Base-by-base conservation (phyloP, 2,888 invertebrate genomes). In the Vandiemenella viatica region DNA sequence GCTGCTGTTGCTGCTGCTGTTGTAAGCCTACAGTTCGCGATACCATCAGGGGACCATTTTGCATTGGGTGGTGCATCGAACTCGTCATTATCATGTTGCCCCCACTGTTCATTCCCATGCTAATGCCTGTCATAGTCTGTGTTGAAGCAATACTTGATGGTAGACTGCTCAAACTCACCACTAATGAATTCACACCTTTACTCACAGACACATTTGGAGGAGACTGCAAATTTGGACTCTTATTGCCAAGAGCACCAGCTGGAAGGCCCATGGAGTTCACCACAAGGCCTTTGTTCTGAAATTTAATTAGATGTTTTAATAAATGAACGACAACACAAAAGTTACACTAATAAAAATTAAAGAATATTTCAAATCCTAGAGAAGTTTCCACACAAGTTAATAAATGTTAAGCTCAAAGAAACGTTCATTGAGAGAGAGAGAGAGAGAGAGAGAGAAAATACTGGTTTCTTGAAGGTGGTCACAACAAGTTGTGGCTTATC, bases 171-270 rank as follows among this genome's bases (percentile, higher is more conserved):
- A 65, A 73, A 52, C 72, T 48, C 26, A 50, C 52, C 8, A 50
- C 52, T 32, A 50, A 23, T 26, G 48, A 26, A 20, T 43, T 46
- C n/a, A 52, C 57, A 32, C 56, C 54, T 55, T 64, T 65, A 57
- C 81, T 79, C 54, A 83, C 82, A 57, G 83, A 80, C 58, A 85
- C 82, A 62, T 87, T 86, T 43, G 86, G 86, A 50, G 87, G 86
- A 48, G 87, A 87, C 66, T 88, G 88, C 64, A 88, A 70, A 64
- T 80, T 86, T 55, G 86, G 85, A 66, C 84, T 85, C 66, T 86
- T 86, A 68, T 76, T 86, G 55, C 84, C 83, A 65, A 86, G 70
- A 61, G 79, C 80, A 62, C 79, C 83, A 66, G 81, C 77, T 54
- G 79, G 76, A 72, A 84, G 76, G 45, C 79, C 76, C 63, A 83